Evolutionary conservation across 2,888 invertebrate species (phyloP), one percentile per base, ranked within the genome.

Genomic region (Dolichomitus sp.): DNA sequence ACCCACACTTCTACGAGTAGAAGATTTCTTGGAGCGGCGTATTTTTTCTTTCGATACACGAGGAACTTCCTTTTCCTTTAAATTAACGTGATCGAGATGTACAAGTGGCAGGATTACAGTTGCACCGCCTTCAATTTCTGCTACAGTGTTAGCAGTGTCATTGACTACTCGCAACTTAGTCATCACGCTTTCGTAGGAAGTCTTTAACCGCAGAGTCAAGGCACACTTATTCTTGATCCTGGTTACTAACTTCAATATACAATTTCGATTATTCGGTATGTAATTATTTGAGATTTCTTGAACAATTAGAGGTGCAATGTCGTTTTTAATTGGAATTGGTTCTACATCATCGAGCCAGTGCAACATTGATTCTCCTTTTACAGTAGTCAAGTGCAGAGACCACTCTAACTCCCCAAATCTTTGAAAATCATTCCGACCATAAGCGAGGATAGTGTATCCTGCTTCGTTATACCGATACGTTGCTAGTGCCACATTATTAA

Each of bases 401-500:
- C 91, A 91, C 0, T 86, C 54, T 19, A 87, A 11, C n/a, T 90
- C 88, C 19, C 80, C 86, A 17, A 70, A 63, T 12, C 37, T 59
- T 2, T 68, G 42, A 7, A 17, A n/a, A 50, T 86, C 84, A 37
- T 37, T 84, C 84, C 86, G 87, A 0, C 90, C 90, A 17, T 91
- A 90, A 14, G 86, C 90, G 30, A 91, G 81, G 0, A 91, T 57
- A 9, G 90, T 90, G 70, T 90, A 91, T 2, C 91, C 91, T 0
- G 63, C n/a, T 7, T 76, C 66, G 7, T 78, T 69, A 2, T 86
- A 27, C 0, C 23, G 23, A 40, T 88, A 91, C 17, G 66, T 52
- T 17, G 72, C 73, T 14, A 89, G 84, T 0, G 69, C 75, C 5
- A 89, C 88, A 33, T 86, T 85, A 17, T 87, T 87, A 17, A 83